Conservation (phyloP, 2,797 vertebrate genomes). For the Parambassis ranga region DNA sequence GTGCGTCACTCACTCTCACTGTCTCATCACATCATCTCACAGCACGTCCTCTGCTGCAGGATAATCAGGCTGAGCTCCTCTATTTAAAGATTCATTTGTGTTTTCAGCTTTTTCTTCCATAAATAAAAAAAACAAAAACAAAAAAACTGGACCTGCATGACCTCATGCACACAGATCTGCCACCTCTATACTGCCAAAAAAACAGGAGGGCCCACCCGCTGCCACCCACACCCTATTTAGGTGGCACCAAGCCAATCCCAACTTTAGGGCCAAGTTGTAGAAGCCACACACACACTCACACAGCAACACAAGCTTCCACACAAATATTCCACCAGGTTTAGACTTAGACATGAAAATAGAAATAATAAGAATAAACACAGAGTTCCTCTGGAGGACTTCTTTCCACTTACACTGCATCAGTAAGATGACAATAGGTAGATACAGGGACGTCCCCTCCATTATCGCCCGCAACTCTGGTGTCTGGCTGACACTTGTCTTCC, state of each 20-base stretch:
- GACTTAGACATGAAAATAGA: no score
- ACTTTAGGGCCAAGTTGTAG: conserved; percentile 41
- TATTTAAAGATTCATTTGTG: background rate
- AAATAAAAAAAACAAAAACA: conserved; percentile 4
- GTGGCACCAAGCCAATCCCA: conserved; percentile 32
- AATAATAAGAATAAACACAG: background rate
- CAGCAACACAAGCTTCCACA: no score
- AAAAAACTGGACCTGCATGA: no score
- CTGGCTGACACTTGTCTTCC: conserved; percentile 40
- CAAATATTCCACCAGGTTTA: no score
- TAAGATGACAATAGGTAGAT: conserved; percentile 56
- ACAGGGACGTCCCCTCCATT: conserved; percentile 71
- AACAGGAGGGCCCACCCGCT: conserved; percentile 10
- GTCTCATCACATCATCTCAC: conserved; percentile 56
- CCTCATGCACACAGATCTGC: conserved; percentile 10
- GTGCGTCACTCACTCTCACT: conserved; percentile 47
- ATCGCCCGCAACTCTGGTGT: conserved; percentile 57
- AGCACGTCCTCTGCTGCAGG: background rate
- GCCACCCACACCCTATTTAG: conserved; percentile 32
- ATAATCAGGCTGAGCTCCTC: background rate
- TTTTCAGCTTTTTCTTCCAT: background rate
- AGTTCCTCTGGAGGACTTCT: background rate
- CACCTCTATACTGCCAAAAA: conserved; percentile 29
- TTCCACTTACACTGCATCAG: conserved; percentile 74
- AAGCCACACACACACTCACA: no score